Evolutionary conservation across 2,113 vertebrate species (phyloP).

Genomic region (Typhlomys cinereus): DNA sequence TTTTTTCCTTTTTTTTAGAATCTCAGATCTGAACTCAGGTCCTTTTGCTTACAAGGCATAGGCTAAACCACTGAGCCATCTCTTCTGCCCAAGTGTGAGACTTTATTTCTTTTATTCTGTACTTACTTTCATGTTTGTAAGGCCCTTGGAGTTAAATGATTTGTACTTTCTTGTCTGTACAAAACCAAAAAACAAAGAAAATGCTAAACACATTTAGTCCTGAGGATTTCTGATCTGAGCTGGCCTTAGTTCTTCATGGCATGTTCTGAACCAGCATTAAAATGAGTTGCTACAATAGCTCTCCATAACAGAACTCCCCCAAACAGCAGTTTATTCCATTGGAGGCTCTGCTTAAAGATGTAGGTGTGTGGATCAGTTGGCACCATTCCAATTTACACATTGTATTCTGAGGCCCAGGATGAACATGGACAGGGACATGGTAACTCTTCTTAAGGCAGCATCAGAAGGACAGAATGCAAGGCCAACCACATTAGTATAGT

Average conservation of each 20-base stretch:
- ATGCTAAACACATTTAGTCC: constrained; percentile 40
- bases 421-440: not conserved
- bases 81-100: no score
- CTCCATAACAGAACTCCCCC: not conserved
- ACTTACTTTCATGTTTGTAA: constrained; percentile 31
- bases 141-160: not conserved
- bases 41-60: not conserved
- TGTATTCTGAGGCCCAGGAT: not conserved
- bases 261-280: constrained; percentile 6
- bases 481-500: not conserved
- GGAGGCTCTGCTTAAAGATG: not conserved
- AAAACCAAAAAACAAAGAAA: not conserved
- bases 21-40: not conserved
- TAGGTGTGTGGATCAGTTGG: not conserved
- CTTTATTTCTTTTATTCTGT: no score
- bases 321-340: constrained; percentile 12
- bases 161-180: constrained; percentile 36
- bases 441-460: not conserved
- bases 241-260: constrained; percentile 16
- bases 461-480: not conserved
- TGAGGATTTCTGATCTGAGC: not conserved
- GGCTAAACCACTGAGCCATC: not conserved
- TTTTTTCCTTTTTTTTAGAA: no score
- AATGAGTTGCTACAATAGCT: constrained; percentile 18
- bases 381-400: constrained; percentile 6